Base-by-base conservation (phyloP, 1,140 invertebrate genomes). In the Drosophila pachea region DNA sequence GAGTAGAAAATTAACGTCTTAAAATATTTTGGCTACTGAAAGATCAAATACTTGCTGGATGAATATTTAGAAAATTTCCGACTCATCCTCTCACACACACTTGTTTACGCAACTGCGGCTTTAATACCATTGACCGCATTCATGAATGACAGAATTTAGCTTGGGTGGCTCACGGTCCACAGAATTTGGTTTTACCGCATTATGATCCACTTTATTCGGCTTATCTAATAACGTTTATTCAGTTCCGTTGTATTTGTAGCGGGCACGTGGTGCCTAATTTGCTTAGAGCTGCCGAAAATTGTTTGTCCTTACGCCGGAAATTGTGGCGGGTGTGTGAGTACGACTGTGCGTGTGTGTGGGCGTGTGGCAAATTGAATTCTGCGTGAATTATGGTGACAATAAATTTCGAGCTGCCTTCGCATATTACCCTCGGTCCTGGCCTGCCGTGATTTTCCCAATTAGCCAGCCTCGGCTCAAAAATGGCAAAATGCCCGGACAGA, bases 381-480 rank as follows among this genome's bases (percentile, higher is more conserved):
- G 36, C 43, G 22, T 71, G 63, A 71, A 67, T 71, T 61, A 71
- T 71, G 68, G 60, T 42, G 55, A 61, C 49, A 60, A 71, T 71
- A 67, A 67, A 71, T 60, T 54, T 59, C 5, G 8, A 22, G 55
- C 38, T 52, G 62, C 55, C 40, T 55, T 31, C 33, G 11, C 12
- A 54, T 22, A 22, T 22, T 22, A 22, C 9, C 8, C 7, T 14
- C 1, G 11, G 3, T 33, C 4, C 11, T 7, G 4, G 16, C 52
- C 36, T 43, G 14, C 29, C 49, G 33, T 68, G 65, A 70, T 66
- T 70, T 70, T 70, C 54, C 62, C 68, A 70, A 70, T 70, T 70
- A 70, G 68, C 38, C 8, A 50, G 54, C 47, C 31, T 29, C 31
- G 36, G 42, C 29, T 63, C 31, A 60, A 59, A 52, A 54, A 33